Evolutionary conservation across 2,797 vertebrate species (phyloP).

Genomic region (Buphagus erythrorhynchus): DNA sequence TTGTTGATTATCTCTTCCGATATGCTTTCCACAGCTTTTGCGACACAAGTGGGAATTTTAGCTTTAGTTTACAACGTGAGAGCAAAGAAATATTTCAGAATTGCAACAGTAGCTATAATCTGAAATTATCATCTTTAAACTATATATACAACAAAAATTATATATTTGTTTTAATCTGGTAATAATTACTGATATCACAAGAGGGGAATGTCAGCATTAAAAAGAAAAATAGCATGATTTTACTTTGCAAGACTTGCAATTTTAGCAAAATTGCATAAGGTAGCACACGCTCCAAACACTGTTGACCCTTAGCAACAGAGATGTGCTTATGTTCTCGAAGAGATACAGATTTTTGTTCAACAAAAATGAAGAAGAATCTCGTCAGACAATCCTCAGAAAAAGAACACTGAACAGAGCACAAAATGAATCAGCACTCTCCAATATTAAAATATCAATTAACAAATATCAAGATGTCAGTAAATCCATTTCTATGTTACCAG

Average conservation of each 20-base stretch:
- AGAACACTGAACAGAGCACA: not conserved
- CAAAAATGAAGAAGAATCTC: not conserved
- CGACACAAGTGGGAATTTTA: not conserved
- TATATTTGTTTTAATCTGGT: not conserved
- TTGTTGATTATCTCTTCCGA: not conserved
- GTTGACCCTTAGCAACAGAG: not conserved
- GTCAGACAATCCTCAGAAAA: not conserved
- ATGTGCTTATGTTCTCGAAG: not conserved
- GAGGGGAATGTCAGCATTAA: not conserved
- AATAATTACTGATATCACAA: not conserved
- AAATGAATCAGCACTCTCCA: not conserved
- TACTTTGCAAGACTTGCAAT: not conserved
- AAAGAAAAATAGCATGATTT: not conserved
- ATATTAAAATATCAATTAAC: conserved; percentile 20
- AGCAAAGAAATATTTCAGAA: not conserved
- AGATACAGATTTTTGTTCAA: not conserved
- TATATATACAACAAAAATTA: not conserved
- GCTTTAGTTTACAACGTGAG: not conserved
- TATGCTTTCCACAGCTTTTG: not conserved
- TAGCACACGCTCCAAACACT: not conserved
- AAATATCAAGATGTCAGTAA: not conserved
- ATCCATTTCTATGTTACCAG: not conserved
- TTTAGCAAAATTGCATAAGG: not conserved
- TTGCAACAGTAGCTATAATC: not conserved
- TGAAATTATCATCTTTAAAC: not conserved